Percentiles rank a stretch among this genome's conserved stretches.
Evolutionary conservation across 2,888 invertebrate genomes (phyloP).

Genomic region (Pyrrhia umbra): DNA sequence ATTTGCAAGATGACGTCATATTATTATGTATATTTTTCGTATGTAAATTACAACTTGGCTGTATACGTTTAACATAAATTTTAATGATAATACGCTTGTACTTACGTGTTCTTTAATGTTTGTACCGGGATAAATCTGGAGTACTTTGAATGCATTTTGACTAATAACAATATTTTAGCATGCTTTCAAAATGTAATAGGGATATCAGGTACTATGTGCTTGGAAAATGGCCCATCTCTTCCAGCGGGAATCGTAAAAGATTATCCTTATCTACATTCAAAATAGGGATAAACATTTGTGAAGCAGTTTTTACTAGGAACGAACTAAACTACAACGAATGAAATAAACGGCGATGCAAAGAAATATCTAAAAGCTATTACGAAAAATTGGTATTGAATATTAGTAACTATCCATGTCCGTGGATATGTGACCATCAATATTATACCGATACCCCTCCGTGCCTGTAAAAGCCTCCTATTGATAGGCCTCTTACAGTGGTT

Average conservation of each 20-base stretch:
- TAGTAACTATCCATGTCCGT: no score
- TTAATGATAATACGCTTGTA: slow-evolving; percentile 40
- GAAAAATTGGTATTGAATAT: no score
- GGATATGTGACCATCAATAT: no score
- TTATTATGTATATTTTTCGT: slow-evolving; percentile 62
- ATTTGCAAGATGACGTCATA: slow-evolving; percentile 59
- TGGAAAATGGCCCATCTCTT: slow-evolving; percentile 3
- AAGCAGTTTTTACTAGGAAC: no score
- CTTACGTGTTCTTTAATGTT: slow-evolving; percentile 25
- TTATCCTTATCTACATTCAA: slow-evolving; percentile 36
- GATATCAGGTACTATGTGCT: slow-evolving; percentile 41
- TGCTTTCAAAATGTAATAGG: slow-evolving; percentile 48
- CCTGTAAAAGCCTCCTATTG: no score
- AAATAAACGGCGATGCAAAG: no score
- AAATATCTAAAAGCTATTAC: no score
- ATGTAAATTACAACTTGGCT: slow-evolving; percentile 55
- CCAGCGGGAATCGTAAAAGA: slow-evolving; percentile 29
- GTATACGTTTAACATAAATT: slow-evolving; percentile 56
- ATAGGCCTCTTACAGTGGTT: no score
- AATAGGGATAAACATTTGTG: neutral
- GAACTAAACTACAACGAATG: no score
- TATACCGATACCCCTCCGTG: no score
- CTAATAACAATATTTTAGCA: slow-evolving; percentile 50
- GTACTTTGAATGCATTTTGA: slow-evolving; percentile 17
- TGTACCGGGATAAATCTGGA: slow-evolving; percentile 26